Base-by-base conservation (phyloP, 2,113 vertebrate species). In the Nycticryphes semicollaris region DNA sequence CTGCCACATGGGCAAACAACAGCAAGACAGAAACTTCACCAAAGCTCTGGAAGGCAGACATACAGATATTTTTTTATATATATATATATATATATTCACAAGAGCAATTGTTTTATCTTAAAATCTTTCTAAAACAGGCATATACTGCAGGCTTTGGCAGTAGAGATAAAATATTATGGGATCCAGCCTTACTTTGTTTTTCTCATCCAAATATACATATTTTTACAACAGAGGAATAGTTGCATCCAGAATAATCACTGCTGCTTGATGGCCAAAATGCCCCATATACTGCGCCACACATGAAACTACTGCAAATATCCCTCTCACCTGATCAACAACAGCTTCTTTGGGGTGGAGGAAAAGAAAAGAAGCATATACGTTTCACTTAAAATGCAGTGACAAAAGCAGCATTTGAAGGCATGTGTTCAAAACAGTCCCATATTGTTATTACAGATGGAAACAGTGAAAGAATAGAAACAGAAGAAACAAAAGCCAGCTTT, bases 401-500 rank as follows among this genome's bases (percentile, higher is more conserved):
- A 96, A 96, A 96, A 96, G 48, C 57, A 85, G 84, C 74, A 85
- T 76, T 87, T 70, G 80, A 94, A 94, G 93, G 73, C 83, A 90
- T 51, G 62, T 63, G 72, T 86, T 96, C 73, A 85, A 90, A 94
- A 97, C 59, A 96, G 94, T 84, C 87, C 89, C 96, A 59, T 86
- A 85, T 89, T 96, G 91, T 93, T 96, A 94, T 94, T 94, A 96
- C 81, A 96, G 89, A 94, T 92, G 91, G 96, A 91, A 96, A 92
- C 91, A 83, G 87, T 74, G 84, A 93, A 80, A 81, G 86, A 90
- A 97, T 51, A 96, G 91, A 94, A 96, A 96, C 77, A 96, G 86
- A 90, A 94, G 87, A 95, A 97, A 98, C 97, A 98, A 97, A 98
- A 98, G 96, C 97, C 97, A 98, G 98, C 97, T 98, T 98, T 97